These are phyloP conservation scores for Electrona antarctica DNA, from an alignment of 2,113 vertebrate genomes.

Conservation along the genomic window DNA sequence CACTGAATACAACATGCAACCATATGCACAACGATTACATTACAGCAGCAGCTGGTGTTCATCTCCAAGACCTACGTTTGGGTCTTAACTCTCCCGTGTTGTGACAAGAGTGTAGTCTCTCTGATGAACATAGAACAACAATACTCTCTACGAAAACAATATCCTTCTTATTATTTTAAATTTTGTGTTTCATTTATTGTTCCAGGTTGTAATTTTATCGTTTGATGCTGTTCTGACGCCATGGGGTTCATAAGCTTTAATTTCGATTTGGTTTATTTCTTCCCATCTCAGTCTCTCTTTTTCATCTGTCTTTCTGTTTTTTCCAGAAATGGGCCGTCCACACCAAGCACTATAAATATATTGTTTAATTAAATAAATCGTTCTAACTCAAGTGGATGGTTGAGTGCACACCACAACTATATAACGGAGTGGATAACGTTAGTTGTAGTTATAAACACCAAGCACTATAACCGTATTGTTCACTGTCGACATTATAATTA, in stretches of 20 bases:
- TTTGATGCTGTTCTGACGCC: conserved; percentile 24
- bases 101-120: background rate
- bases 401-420: no score
- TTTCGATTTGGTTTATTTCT: conserved; percentile 9
- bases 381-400: no score
- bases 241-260: conserved; percentile 52
- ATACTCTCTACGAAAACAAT: background rate
- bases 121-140: conserved; percentile 7
- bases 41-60: background rate
- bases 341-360: no score
- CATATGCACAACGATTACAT: conserved; percentile 18
- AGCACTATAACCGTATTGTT: no score
- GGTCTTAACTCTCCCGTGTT: background rate
- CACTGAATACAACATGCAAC: no score
- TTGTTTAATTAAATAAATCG: no score
- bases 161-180: background rate
- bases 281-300: background rate
- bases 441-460: no score
- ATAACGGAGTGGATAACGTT: no score
- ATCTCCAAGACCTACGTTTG: background rate
- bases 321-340: background rate
- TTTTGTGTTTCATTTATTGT: conserved; percentile 10
- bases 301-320: background rate
- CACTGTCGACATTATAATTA: no score
- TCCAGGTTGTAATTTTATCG: conserved; percentile 29